Base-by-base conservation (phyloP, 2,888 invertebrate genomes). In the Volucella zonaria region DNA sequence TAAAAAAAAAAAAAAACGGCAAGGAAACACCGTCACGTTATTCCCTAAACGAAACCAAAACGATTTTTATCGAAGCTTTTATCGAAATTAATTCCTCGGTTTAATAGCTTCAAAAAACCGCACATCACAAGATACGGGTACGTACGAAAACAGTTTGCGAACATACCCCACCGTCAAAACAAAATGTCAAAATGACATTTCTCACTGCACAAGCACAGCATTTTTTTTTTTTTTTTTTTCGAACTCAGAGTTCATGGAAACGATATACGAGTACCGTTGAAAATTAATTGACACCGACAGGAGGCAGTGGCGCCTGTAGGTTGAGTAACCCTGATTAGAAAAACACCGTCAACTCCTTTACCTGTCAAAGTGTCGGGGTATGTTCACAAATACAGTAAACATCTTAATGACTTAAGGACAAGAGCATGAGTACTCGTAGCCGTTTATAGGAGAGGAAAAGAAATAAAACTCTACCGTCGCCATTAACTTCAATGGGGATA, bases 61-160 rank as follows among this genome's bases (percentile, higher is more conserved):
- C 76, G 82, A 82, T 66, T 82, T 59, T 68, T 67, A 78, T 74
- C 70, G 79, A 83, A 79, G 82, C 82, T 83, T 83, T 83, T 83
- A 83, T 83, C 82, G 66, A 59, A 78, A 83, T 83, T 83, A 83
- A 79, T 83, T 83, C 68, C 40, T n/a, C 56, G 45, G 18, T 52
- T 62, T 45, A 49, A 71, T 18, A 45, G 45, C 9, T 31, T 47
- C 15, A 14, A 54, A 31, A 42, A 52, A 31, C 31, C 31, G 40
- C 18, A 14, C 8, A 40, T 9, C 66, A 11, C 11, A 11, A 31
- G 14, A 54, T 31, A 15, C 12, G 45, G 47, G 18, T 2, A 31
- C 31, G 18, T 23, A 31, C 31, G 31, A 45, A 38, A 49, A n/a
- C 38, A 11, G n/a, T 71, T 31, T 59, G 59, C 14, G 61, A 71